Base-by-base conservation (phyloP, 2,888 invertebrate species). In the Phaedon cochleariae region DNA sequence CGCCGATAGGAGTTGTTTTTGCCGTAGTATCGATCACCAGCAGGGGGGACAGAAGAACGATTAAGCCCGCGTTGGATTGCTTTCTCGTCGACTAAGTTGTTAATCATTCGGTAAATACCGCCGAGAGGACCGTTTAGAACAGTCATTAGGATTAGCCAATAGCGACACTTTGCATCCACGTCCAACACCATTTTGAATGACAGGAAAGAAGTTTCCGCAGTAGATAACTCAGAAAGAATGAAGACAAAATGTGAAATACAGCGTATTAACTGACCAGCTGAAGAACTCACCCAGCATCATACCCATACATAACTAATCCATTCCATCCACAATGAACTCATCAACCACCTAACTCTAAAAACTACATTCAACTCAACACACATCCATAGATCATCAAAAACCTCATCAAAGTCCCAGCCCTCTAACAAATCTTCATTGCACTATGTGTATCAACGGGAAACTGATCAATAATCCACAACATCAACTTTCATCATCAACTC, bases 91-190 rank as follows among this genome's bases (percentile, higher is more conserved):
- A 68, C 71, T 69, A 71, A 70, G 69, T 73, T 72, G 73, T 73
- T 74, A 73, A 74, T 74, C 74, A 73, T 70, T 72, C 67, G 65
- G 66, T 72, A 74, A 74, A 74, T 73, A 73, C 72, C 68, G 52
- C 67, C 69, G 63, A 60, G 67, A 65, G 55, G 68, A 66, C 68
- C 68, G 58, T 59, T 48, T 60, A 67, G 7, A 12, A 63, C 60
- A 67, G 64, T 69, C 67, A 69, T 68, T 62, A 60, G 67, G 62
- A 61, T 60, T 52, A 26, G 64, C 62, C 55, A 53, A 48, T 55
- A 62, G 59, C 57, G 64, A 54, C 62, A 63, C 65, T 70, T 67
- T 67, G 65, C 67, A 67, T 70, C 67, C n/a, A n/a, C 65, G 67
- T 70, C 65, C 67, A 59, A 55, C 59, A 63, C 65, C 67, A 67